These are phyloP conservation scores for Drosophila trichaetosa DNA, from an alignment of 2,888 invertebrate species.

Conservation along the genomic window DNA sequence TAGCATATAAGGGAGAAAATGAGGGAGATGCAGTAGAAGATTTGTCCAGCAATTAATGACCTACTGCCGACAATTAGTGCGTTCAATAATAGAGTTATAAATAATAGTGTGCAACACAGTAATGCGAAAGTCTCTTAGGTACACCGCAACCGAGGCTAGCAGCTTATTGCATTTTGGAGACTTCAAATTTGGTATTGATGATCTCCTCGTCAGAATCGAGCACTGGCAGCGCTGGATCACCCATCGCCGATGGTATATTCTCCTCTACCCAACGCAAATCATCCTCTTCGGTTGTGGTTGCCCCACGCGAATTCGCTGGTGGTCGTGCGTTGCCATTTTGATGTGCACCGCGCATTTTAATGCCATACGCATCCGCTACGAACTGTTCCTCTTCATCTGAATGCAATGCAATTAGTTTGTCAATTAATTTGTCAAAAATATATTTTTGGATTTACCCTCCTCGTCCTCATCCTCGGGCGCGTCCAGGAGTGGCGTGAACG, in stretches of 20 bases:
- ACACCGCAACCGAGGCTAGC: constrained; percentile 28
- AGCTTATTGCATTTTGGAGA: constrained; percentile 93
- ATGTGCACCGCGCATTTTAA: constrained; percentile 89
- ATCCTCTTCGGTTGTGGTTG: constrained; percentile 88
- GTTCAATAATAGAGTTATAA: constrained; percentile 36
- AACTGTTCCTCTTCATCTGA: constrained; percentile 93
- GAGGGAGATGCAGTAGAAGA: constrained; percentile 20
- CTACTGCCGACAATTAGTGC: constrained; percentile 39
- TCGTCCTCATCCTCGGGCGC: constrained; percentile 92
- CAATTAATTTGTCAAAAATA: not conserved
- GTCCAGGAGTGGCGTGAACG: constrained; percentile 96
- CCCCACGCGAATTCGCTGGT: constrained; percentile 75
- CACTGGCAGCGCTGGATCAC: constrained; percentile 89
- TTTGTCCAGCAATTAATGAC: constrained; percentile 50
- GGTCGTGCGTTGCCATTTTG: constrained; percentile 85
- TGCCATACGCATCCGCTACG: constrained; percentile 94
- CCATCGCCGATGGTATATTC: constrained; percentile 92
- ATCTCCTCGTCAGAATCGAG: constrained; percentile 93
- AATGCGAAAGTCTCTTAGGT: constrained; percentile 57
- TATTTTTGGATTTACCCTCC: constrained; percentile 85
- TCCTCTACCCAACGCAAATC: constrained; percentile 97
- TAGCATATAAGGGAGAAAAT: constrained; percentile 16
- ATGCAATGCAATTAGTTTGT: not conserved
- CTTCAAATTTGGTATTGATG: constrained; percentile 93
- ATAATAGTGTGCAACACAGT: constrained; percentile 45